Evolutionary conservation across 2,888 invertebrate species (phyloP), one percentile per base, ranked within the genome.

Genomic region (Scrobipalpa costella): DNA sequence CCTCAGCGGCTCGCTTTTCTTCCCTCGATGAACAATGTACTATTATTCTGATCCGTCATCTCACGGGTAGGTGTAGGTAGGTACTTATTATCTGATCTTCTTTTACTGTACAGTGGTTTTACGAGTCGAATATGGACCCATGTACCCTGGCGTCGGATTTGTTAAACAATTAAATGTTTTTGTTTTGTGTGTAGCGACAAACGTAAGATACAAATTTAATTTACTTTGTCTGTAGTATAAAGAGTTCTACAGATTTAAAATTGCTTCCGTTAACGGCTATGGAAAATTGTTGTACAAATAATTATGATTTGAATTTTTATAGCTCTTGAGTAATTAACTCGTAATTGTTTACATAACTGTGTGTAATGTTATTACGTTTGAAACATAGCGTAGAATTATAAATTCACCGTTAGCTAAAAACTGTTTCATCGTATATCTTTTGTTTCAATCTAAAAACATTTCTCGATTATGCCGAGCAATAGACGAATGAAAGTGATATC

Each of bases 401-500:
- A 19, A 15, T n/a, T 8, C 5, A 13, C 49, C 49, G 49, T 49
- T 49, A 49, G 7, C 6, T 6, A 49, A 49, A 49, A 15, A 49
- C 2, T 8, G 15, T 7, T 7, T 49, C 7, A 33, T 49, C 19
- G 19, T 49, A 49, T 17, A 49, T 49, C 49, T 49, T 49, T 19
- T 19, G 9, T 19, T 33, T 15, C 55, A 2, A 55, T 55, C 55
- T 34, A 55, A 55, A 55, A 33, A 13, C n/a, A 13, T 55, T 34
- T 34, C 15, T 55, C 13, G 55, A 55, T 55, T 34, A 34, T 27
- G 55, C 33, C n/a, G 33, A 13, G 55, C 33, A 55, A 55, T 33
- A 33, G 55, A 34, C 34, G 55, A 55, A 55, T 55, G 55, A 55
- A 55, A 55, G 55, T 55, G 40, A 58, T 58, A 58, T 58, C 40